Evolutionary conservation across 2,888 invertebrate species (phyloP), one percentile per base, ranked within the genome.

Genomic region (Drosophila gaucha): DNA sequence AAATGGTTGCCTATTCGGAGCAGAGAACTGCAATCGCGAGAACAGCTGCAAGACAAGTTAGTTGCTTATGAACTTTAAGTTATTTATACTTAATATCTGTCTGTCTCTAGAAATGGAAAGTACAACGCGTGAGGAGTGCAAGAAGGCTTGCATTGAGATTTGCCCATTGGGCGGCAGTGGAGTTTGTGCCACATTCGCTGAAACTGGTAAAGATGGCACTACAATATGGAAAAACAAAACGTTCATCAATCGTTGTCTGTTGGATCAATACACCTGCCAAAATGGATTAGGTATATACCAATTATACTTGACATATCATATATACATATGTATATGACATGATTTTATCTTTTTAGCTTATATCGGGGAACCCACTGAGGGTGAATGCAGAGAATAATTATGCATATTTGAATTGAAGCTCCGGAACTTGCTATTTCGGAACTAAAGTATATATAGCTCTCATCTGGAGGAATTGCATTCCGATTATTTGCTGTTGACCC

Each of bases 1-100:
- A n/a, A 79, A 79, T 28, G 56, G 59, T 2, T 78, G 78, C 36
- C 2, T 78, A 0, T 71, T 78, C 18, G 49, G 6, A 6, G 28
- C 46, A 22, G 46, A 38, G 22, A 78, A 82, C 24, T 78, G 78
- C 10, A 35, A 28, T 14, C 64, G 82, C 1, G 44, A 20, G 3
- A 78, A 78, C 33, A 57, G 10, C 10, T 82, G 78, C 22, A 12
- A 60, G 28, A 6, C 6, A 6, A 43, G 78, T 78, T 41, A 64
- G 66, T 12, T 4, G 0, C 9, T 2, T 1, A 1, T 16, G 6
- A 38, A 12, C 12, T 38, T 2, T 10, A 5, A 41, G 5, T 6
- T 14, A n/a, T 9, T 14, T 6, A 5, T 1, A 8, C 12, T 8
- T 6, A 12, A 0, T 6, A 14, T 1, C 1, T 20, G 6, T 16